phyloP scores from a whole-genome alignment of 2,797 vertebrate species.

The Glyptemys insculpta region DNA sequence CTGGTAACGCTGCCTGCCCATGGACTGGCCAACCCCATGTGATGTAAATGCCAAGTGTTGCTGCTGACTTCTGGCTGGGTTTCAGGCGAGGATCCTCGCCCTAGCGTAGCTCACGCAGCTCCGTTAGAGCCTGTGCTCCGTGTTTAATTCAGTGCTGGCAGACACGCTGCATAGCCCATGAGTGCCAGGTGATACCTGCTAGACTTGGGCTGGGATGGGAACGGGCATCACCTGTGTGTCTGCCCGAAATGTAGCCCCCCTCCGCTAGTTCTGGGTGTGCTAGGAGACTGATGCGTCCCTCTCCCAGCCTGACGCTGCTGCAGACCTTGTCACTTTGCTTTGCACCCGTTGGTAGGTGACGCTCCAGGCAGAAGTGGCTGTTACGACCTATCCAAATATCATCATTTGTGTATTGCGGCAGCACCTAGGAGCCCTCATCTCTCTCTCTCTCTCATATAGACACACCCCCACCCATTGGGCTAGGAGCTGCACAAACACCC shows the following conservation, averaged over 20 bases:
- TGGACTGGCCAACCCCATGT: too few species aligned
- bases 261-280: not conserved
- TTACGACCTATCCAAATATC: not conserved
- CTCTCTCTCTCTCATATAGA: too few species aligned
- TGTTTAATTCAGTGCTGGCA: not conserved
- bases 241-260: not conserved
- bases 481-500: not conserved
- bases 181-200: not conserved
- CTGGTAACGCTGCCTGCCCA: not conserved
- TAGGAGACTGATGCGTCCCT: accelerated
- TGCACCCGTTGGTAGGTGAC: not conserved
- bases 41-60: not conserved
- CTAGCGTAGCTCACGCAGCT: not conserved
- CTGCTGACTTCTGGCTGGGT: not conserved
- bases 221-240: not conserved
- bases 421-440: not conserved
- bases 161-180: not conserved
- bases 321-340: not conserved
- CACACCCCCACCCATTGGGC: not conserved
- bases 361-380: not conserved
- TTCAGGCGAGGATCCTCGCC: not conserved
- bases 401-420: not conserved
- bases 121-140: accelerated
- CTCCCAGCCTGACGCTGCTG: not conserved
- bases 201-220: not conserved